phyloP scores from a whole-genome alignment of 1,140 invertebrate genomes.

The Agrilus planipennis region DNA sequence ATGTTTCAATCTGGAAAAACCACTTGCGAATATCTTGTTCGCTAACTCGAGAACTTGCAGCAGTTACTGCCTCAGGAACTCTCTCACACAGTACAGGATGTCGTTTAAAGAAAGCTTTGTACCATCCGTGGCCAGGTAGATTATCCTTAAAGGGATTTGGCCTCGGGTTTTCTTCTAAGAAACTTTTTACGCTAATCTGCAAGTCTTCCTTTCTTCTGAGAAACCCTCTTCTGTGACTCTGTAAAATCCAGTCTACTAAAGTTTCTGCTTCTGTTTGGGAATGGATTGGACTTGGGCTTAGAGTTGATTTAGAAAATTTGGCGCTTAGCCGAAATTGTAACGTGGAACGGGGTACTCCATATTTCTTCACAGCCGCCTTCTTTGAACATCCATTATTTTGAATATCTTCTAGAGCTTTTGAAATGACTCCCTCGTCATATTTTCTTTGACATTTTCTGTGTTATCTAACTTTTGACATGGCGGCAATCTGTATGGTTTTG shows the following conservation, averaged over 20 bases:
- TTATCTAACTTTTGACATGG: neutral
- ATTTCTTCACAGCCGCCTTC: conserved; percentile 6
- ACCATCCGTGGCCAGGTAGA: conserved; percentile 6
- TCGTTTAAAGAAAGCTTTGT: conserved; percentile 1
- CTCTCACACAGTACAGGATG: conserved; percentile 1
- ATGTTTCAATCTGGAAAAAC: conserved; percentile 3
- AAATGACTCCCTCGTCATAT: neutral
- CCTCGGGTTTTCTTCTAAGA: conserved; percentile 15
- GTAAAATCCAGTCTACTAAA: conserved; percentile 14
- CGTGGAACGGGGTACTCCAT: conserved; percentile 6
- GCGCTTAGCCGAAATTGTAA: conserved; percentile 7
- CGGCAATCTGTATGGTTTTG: neutral
- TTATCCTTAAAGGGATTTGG: conserved; percentile 22
- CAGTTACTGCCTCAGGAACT: conserved; percentile 4
- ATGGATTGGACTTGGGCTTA: conserved; percentile 10
- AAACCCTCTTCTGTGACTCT: conserved; percentile 12
- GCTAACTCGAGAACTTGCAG: conserved; percentile 1
- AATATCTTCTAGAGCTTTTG: conserved; percentile 1
- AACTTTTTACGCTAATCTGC: conserved; percentile 12
- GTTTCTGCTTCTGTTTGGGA: conserved; percentile 11
- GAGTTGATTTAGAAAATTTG: conserved; percentile 2
- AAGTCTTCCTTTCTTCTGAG: conserved; percentile 16
- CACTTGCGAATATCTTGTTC: conserved; percentile 4
- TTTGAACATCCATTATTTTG: conserved; percentile 14
- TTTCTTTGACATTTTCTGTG: neutral